Base-by-base conservation (phyloP, 1,140 invertebrate genomes). In the Neomicropteryx cornuta region DNA sequence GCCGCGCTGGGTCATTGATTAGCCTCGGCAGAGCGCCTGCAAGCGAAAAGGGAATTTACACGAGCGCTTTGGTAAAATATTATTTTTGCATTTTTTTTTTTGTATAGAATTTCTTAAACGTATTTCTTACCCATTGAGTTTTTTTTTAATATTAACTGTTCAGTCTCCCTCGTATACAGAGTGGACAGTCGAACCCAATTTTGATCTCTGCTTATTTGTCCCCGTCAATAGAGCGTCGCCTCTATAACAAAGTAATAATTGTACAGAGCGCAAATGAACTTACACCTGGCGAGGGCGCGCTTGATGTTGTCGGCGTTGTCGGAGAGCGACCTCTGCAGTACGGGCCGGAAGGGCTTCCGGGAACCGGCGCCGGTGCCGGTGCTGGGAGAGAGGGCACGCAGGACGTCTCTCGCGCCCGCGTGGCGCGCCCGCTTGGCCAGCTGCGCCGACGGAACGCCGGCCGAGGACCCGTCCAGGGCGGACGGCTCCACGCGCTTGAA, bases 291-390 rank as follows among this genome's bases (percentile, higher is more conserved):
- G n/a, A 68, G 47, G 2, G 66, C 62, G 5, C 56, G 56, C 58
- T 64, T 66, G 3, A 67, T 63, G 0, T 55, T 56, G 0, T 59
- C 60, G 29, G 59, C 60, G 29, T 67, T 68, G 22, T 67, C 64
- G 0, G 66, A 68, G 18, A 54, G 55, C 0, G 62, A 60, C 18
- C 62, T 35, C 17, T 62, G 62, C 4, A 67, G 37, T 1, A 58
- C 39, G 0, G 64, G 60, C 32, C 55, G 41, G 1, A 40, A 23
- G 1, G 34, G 5, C 14, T 18, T 41, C 16, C 46, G 39, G 11
- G 43, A 11, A 22, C 32, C 3, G 47, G 40, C 1, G 49, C 23
- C 10, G 47, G 39, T 38, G 53, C 1, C 37, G 30, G 13, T 46
- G 47, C 16, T 55, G 53, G 0, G 50, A 49, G 19, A 54, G 58